Evolutionary conservation across 2,797 vertebrate species (phyloP).

Genomic region (Choloepus didactylus): DNA sequence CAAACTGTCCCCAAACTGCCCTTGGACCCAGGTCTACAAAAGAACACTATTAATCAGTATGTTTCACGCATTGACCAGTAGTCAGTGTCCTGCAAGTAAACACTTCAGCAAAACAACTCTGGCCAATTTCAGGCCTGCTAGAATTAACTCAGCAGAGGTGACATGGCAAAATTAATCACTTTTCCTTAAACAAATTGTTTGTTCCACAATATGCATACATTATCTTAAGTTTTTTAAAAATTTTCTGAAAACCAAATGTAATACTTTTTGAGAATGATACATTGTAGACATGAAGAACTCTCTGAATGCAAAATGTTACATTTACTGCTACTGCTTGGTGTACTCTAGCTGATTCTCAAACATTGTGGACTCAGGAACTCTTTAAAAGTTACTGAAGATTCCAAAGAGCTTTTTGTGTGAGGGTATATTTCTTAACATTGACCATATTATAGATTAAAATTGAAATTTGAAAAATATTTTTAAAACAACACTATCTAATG

Average conservation of each 20-base stretch:
- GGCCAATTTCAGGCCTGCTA: not conserved
- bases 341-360: not conserved
- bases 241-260: not conserved
- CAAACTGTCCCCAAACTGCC: not conserved
- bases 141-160: not conserved
- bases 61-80: not conserved
- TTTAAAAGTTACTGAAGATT: not conserved
- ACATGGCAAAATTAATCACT: not conserved
- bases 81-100: not conserved
- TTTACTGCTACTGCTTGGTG: not conserved
- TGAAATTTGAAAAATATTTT: not conserved
- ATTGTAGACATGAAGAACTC: not conserved
- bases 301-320: not conserved
- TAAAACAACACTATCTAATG: not conserved
- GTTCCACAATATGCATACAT: not conserved
- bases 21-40: not conserved
- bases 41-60: not conserved
- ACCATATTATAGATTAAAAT: not conserved
- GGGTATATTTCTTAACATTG: not conserved
- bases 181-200: not conserved
- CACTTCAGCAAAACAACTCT: not conserved
- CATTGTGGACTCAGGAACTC: not conserved
- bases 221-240: not conserved
- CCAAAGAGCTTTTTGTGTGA: not conserved
- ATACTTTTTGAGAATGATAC: not conserved